phyloP scores from a whole-genome alignment of 2,888 invertebrate species.

The Pollenia amentaria region DNA sequence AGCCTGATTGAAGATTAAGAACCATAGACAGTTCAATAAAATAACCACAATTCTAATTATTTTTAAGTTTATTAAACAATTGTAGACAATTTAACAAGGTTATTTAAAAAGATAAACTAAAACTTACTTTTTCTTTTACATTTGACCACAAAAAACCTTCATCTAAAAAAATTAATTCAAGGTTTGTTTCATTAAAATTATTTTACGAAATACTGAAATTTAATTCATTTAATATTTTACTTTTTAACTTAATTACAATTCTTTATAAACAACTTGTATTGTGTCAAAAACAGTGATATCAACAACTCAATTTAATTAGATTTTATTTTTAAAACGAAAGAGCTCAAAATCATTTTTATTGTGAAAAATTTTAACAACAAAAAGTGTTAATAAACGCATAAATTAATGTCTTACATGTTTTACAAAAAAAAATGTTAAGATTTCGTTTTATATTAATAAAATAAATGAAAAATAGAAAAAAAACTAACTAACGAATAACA shows the following conservation, averaged over 20 bases:
- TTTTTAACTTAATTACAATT: constrained; percentile 58
- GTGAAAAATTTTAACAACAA: constrained; percentile 11
- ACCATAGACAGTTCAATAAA: too few species aligned
- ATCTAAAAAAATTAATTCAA: constrained; percentile 21
- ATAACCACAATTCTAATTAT: too few species aligned
- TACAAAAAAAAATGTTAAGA: constrained; percentile 39
- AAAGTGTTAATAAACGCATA: constrained; percentile 67
- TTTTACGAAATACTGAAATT: constrained; percentile 7
- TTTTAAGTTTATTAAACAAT: background rate
- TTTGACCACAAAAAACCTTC: constrained; percentile 27
- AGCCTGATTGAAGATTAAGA: too few species aligned
- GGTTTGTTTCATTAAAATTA: constrained; percentile 20
- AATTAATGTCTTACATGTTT: constrained; percentile 59
- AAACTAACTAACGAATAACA: constrained; percentile 17
- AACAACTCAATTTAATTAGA: constrained; percentile 67
- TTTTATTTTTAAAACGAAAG: constrained; percentile 46
- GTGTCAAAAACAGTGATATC: constrained; percentile 44
- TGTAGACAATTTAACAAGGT: constrained; percentile 42
- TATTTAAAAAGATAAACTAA: background rate
- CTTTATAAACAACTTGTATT: constrained; percentile 48
- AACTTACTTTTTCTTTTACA: constrained; percentile 11
- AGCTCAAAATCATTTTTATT: background rate
- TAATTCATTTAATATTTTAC: constrained; percentile 1
- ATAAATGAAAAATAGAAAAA: background rate
- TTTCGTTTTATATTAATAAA: constrained; percentile 47